These are phyloP conservation scores for Drosophila anomalata DNA, from an alignment of 2,888 invertebrate genomes.

Conservation along the genomic window DNA sequence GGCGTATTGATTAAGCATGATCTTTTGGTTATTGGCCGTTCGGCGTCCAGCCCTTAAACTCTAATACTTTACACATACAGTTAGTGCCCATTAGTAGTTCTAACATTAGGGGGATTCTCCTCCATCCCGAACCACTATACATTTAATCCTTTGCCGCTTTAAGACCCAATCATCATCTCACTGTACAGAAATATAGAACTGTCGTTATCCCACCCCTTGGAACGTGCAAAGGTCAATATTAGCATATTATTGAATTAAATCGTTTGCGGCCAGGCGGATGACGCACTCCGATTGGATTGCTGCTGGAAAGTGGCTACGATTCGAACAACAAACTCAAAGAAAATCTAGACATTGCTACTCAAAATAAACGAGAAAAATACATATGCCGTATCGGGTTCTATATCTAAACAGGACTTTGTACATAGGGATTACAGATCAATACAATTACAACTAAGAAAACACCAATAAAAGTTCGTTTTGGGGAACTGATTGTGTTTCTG, in stretches of 20 bases:
- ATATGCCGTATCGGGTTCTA: conserved; percentile 47
- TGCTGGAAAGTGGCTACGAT: conserved; percentile 30
- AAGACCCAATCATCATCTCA: neutral
- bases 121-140: conserved; percentile 29
- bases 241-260: conserved; percentile 35
- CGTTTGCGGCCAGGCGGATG: conserved; percentile 20
- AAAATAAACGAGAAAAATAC: conserved; percentile 29
- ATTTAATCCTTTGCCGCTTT: neutral
- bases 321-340: conserved; percentile 21
- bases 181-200: neutral
- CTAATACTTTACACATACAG: conserved; percentile 36
- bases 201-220: neutral
- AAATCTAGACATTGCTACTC: conserved; percentile 28
- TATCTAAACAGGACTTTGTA: conserved; percentile 46
- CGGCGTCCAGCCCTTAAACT: conserved; percentile 18
- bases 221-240: conserved; percentile 34
- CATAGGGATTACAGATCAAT: conserved; percentile 27
- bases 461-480: conserved; percentile 31
- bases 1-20: conserved; percentile 57
- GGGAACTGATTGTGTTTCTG: conserved; percentile 18
- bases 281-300: conserved; percentile 5
- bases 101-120: neutral
- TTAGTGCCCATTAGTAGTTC: conserved; percentile 30
- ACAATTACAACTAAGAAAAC: conserved; percentile 19
- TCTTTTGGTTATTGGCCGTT: conserved; percentile 24